Conservation (phyloP, 2,113 vertebrate species). For the Arvicanthis niloticus region DNA sequence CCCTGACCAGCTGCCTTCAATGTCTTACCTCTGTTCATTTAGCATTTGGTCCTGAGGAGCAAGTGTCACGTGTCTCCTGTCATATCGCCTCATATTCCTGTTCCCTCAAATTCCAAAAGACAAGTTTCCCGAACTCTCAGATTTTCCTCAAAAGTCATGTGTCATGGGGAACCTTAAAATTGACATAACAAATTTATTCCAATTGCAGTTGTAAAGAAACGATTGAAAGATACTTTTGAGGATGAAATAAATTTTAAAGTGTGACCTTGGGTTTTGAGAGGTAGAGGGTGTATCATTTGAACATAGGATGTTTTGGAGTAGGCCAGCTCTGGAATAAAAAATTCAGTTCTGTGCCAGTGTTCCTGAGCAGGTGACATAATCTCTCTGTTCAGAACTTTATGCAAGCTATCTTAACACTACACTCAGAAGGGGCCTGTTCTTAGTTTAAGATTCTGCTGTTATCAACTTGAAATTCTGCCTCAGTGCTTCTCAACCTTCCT, state of each 20-base stretch:
- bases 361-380: not conserved
- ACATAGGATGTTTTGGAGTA: not conserved
- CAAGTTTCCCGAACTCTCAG: not conserved
- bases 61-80: not conserved
- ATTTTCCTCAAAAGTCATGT: not conserved
- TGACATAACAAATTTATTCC: constrained; percentile 30
- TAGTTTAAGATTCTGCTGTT: not conserved
- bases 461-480: constrained; percentile 9
- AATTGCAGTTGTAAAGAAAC: not conserved
- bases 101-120: not conserved
- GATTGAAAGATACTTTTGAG: not conserved
- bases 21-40: not conserved
- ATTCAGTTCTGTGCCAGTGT: not conserved
- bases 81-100: not conserved
- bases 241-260: not conserved
- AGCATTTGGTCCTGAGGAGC: not conserved
- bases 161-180: constrained; percentile 23
- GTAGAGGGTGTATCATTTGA: not conserved
- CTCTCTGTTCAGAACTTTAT: not conserved
- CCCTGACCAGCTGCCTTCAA: not conserved
- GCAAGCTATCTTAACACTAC: fast-evolving
- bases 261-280: not conserved
- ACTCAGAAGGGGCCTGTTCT: not conserved
- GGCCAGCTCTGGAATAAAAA: not conserved
- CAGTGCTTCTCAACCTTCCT: not conserved